Evolutionary conservation across 2,113 vertebrate species (phyloP).

Genomic region (Phoenicopterus ruber): DNA sequence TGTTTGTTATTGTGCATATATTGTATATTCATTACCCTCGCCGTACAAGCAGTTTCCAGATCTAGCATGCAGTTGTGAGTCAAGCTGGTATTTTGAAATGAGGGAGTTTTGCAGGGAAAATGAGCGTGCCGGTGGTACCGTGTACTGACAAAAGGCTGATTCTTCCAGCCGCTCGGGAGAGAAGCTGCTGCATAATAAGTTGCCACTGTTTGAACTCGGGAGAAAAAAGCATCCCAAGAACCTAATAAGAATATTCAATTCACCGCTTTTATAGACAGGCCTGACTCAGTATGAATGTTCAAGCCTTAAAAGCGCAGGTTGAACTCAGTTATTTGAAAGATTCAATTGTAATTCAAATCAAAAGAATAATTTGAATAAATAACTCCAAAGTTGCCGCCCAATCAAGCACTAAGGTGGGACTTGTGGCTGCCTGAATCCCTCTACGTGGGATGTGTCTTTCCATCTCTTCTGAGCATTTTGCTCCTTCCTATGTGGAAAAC

Average conservation of each 20-base stretch:
- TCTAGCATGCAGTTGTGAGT: slow-evolving; percentile 5
- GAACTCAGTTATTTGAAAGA: not conserved
- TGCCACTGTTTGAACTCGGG: slow-evolving; percentile 13
- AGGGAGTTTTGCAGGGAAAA: slow-evolving; percentile 16
- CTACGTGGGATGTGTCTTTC: not conserved
- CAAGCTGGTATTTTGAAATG: slow-evolving; percentile 21
- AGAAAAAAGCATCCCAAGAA: slow-evolving; percentile 1
- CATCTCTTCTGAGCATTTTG: not conserved
- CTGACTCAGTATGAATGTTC: not conserved
- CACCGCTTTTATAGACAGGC: not conserved
- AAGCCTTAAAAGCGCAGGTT: not conserved
- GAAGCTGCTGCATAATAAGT: not conserved
- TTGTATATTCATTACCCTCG: not conserved
- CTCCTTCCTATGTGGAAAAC: not conserved
- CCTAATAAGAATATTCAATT: slow-evolving; percentile 42
- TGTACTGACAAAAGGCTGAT: slow-evolving; percentile 4
- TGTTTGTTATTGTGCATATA: not conserved
- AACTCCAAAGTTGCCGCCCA: not conserved
- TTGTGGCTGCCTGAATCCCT: not conserved
- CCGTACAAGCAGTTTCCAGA: not conserved
- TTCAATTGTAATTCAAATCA: slow-evolving; percentile 11
- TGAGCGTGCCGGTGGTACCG: not conserved
- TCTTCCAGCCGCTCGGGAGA: not conserved
- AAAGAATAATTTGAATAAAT: slow-evolving; percentile 25
- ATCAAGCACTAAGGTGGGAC: not conserved